A percentile compares a stretch with the other conserved stretches of the same genome.
phyloP scores from a whole-genome alignment of 2,113 vertebrate species.

The Acrocephalus arundinaceus region DNA sequence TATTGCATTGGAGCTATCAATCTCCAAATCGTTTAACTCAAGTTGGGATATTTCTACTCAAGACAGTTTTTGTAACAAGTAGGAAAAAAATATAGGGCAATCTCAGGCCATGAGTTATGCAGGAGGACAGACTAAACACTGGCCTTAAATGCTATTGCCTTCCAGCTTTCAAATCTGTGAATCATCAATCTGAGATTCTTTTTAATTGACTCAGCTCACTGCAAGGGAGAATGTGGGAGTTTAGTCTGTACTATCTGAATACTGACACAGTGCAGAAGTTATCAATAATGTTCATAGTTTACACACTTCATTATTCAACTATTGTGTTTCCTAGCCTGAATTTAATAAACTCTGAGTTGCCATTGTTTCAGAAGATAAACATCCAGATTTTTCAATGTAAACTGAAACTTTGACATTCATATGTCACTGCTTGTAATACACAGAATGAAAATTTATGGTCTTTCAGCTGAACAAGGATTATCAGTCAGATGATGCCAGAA shows the following conservation, averaged over 20 bases:
- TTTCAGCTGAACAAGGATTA: not conserved
- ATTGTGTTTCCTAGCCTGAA: not conserved
- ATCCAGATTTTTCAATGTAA: not conserved
- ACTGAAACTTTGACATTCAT: not conserved
- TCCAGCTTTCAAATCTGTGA: not conserved
- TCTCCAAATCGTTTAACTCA: not conserved
- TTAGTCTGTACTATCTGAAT: not conserved
- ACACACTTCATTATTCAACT: not conserved
- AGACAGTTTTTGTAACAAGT: not conserved
- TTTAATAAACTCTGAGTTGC: not conserved
- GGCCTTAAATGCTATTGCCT: not conserved
- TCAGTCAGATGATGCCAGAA: not conserved
- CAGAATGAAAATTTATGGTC: not conserved
- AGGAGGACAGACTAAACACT: not conserved
- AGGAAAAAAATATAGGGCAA: accelerated
- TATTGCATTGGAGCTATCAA: not conserved
- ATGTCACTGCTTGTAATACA: not conserved
- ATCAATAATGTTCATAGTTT: not conserved
- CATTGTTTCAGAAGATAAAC: not conserved
- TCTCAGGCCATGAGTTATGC: not conserved
- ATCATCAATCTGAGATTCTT: not conserved
- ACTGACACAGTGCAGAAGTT: not conserved
- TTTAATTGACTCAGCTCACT: not conserved
- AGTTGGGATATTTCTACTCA: not conserved
- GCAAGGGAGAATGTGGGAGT: not conserved